Percentiles rank a stretch among this genome's conserved stretches.
Conservation (phyloP, 2,797 vertebrate genomes). For the Crenuchus spilurus region DNA sequence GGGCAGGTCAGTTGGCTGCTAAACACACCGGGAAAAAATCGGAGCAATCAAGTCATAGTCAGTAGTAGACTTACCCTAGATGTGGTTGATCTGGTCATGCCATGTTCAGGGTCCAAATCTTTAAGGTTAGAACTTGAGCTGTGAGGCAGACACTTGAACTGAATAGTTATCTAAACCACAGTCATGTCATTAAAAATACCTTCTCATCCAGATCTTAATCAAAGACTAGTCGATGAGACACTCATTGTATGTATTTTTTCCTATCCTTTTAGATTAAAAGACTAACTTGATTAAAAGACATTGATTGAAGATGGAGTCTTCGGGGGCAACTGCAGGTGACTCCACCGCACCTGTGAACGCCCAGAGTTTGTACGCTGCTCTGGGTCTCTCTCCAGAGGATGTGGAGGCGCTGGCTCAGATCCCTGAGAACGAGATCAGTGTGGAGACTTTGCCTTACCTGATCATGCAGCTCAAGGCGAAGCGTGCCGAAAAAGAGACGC, state of each 20-base stretch:
- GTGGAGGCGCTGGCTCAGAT: constrained; percentile 78
- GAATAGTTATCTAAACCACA: too few species aligned
- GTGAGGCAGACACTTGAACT: too few species aligned
- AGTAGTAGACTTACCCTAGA: too few species aligned
- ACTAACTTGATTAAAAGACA: too few species aligned
- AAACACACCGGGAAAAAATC: too few species aligned
- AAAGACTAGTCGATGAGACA: background rate
- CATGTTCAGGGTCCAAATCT: too few species aligned
- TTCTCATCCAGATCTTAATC: too few species aligned
- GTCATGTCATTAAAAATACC: too few species aligned
- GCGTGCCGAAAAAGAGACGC: constrained; percentile 11
- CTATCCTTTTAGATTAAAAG: background rate
- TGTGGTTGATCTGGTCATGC: too few species aligned
- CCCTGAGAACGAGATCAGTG: constrained; percentile 79
- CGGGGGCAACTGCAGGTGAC: background rate
- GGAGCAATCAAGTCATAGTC: too few species aligned
- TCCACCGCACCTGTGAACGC: constrained; percentile 49
- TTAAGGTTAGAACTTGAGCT: too few species aligned
- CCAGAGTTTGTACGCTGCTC: constrained; percentile 78
- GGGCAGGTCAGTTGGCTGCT: too few species aligned
- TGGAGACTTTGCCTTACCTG: constrained; percentile 79
- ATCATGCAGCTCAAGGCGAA: constrained; percentile 63
- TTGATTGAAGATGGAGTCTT: constrained; percentile 43
- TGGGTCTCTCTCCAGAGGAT: constrained; percentile 81
- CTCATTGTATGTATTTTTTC: background rate